Evolutionary conservation across 2,113 vertebrate genomes (phyloP), one percentile per base, ranked within the genome.

Genomic region (Tinamus guttatus): DNA sequence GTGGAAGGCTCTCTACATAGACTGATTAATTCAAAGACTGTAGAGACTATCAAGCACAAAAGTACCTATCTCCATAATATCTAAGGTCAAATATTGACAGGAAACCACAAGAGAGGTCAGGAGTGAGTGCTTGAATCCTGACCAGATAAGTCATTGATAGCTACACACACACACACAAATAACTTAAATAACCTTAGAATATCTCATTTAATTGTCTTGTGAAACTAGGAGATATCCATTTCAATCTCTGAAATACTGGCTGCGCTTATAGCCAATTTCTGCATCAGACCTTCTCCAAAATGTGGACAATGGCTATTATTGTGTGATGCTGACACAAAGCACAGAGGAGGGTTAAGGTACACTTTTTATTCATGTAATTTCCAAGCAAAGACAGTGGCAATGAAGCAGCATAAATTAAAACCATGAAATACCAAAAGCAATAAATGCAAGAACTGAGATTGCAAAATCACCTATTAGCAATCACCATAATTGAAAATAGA

Each of bases 201-300:
- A 62, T 58, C 38, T 93, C 41, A 71, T 83, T 89, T 81, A 81
- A 22, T 54, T 91, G 73, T 58, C 58, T 94, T 81, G 56, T 93
- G 60, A 38, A 62, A 43, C 30, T 25, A 69, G 13, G 43, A 30
- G 40, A 88, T 84, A 92, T 43, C 65, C 7, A 52, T 92, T 87
- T 95, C 76, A 60, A 1, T 41, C 13, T 7, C 60, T 79, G 68
- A 81, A 94, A 77, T 81, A 81, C 24, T 58, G 51, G 56, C 43
- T 79, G 64, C 47, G 32, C 34, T 73, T 84, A 76, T 30, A 73
- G 40, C 20, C 1, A 86, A 65, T 73, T 90, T 90, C 76, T 84
- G 43, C 47, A 79, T 40, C 60, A 90, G 73, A 76, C 47, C 27
- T 65, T 74, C 87, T 74, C 89, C 76, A 76, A 92, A 90, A 68